A percentile compares a stretch with the other conserved stretches of the same genome.
phyloP scores from a whole-genome alignment of 2,797 vertebrate species.

The Gambusia yucatana region DNA sequence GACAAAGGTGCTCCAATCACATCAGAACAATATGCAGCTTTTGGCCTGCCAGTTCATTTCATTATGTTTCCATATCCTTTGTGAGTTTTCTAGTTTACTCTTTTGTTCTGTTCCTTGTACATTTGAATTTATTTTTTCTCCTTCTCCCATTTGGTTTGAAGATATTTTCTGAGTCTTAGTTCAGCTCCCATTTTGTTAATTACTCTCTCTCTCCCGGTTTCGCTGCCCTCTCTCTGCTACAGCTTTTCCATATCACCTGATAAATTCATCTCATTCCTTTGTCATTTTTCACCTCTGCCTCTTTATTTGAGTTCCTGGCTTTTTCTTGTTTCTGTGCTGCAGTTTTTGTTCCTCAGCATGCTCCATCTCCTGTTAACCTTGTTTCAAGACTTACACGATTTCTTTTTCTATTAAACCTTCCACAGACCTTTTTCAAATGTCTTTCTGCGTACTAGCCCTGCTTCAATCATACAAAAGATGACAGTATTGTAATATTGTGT shows the following conservation, averaged over 20 bases:
- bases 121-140: neutral
- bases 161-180: neutral
- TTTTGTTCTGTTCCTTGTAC: neutral
- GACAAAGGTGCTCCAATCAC: neutral
- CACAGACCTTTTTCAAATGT: neutral
- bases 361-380: neutral
- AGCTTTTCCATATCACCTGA: neutral
- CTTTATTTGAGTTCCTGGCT: neutral
- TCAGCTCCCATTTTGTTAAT: neutral
- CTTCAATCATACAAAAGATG: neutral
- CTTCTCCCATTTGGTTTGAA: neutral
- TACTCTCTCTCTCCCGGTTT: neutral
- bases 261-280: neutral
- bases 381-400: neutral
- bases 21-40: neutral
- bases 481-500: neutral
- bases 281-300: neutral
- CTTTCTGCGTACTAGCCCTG: neutral
- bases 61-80: neutral
- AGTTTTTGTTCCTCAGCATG: neutral
- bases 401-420: neutral
- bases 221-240: neutral
- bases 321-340: neutral
- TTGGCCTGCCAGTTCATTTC: neutral
- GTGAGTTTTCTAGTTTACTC: neutral